phyloP scores from a whole-genome alignment of 2,797 vertebrate genomes.

The Orientallactaga sibirica region DNA sequence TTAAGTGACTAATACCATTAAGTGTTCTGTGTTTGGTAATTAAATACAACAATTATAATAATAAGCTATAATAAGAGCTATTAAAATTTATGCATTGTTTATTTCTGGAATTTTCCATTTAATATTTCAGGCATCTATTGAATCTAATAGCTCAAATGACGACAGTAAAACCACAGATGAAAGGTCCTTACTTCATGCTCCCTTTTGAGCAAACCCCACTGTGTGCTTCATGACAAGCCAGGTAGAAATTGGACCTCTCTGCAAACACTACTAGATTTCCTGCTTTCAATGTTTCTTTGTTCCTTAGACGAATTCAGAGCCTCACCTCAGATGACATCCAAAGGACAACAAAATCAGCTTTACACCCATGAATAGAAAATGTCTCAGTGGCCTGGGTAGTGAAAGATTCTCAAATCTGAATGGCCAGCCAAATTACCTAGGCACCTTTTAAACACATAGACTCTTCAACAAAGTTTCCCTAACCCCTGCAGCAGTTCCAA shows the following conservation, averaged over 20 bases:
- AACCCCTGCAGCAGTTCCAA: rapidly evolving
- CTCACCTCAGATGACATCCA: background rate
- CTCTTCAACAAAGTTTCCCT: background rate
- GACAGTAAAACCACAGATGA: background rate
- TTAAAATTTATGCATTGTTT: background rate
- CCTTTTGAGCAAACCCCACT: background rate
- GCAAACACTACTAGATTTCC: background rate
- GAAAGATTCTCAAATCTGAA: background rate
- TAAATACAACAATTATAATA: background rate
- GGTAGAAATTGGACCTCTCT: background rate
- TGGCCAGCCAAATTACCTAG: background rate
- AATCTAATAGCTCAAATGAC: background rate
- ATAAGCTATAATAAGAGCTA: background rate
- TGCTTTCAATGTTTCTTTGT: background rate
- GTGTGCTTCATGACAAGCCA: background rate
- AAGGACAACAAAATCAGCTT: background rate
- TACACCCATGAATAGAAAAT: background rate
- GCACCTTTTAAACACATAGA: background rate
- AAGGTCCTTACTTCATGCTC: background rate
- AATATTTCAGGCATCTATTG: background rate
- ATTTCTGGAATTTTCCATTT: background rate
- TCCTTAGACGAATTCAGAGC: background rate
- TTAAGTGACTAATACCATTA: background rate
- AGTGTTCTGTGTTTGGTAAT: no score
- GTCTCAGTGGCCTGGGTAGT: background rate